Conservation (phyloP, 2,888 invertebrate species). For the Steinernema carpocapsae region DNA sequence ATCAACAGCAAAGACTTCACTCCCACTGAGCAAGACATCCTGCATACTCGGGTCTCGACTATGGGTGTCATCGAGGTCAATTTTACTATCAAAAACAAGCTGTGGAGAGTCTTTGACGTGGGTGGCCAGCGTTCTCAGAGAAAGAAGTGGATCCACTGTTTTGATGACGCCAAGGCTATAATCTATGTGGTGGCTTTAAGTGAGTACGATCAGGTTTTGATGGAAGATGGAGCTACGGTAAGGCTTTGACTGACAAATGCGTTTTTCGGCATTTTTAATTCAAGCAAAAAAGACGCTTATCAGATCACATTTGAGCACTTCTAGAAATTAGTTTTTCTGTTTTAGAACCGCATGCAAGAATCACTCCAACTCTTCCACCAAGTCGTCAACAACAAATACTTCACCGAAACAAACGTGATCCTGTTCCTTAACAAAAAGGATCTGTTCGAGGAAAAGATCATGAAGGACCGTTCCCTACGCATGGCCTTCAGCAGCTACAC, state of each 20-base stretch:
- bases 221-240: conserved; percentile 99
- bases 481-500: conserved; percentile 58
- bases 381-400: conserved; percentile 99
- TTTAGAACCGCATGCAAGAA: conserved; percentile 98
- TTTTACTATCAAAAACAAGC: conserved; percentile 64
- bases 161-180: conserved; percentile 98
- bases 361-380: conserved; percentile 98
- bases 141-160: conserved; percentile 99
- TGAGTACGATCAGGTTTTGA: conserved; percentile 98
- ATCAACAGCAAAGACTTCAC: conserved; percentile 53
- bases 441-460: conserved; percentile 62
- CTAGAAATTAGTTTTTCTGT: no score
- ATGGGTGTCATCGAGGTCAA: conserved; percentile 67
- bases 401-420: conserved; percentile 96
- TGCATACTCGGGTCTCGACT: conserved; percentile 61
- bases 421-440: conserved; percentile 79
- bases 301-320: no score
- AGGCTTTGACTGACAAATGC: conserved; percentile 32
- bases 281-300: neutral
- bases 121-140: conserved; percentile 79
- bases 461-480: conserved; percentile 50
- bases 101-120: conserved; percentile 60
- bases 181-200: conserved; percentile 98
- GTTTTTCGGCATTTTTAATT: no score
- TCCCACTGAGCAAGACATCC: conserved; percentile 61